Conservation (phyloP, 2,888 invertebrate genomes). For the Mimumesa dahlbomi region DNA sequence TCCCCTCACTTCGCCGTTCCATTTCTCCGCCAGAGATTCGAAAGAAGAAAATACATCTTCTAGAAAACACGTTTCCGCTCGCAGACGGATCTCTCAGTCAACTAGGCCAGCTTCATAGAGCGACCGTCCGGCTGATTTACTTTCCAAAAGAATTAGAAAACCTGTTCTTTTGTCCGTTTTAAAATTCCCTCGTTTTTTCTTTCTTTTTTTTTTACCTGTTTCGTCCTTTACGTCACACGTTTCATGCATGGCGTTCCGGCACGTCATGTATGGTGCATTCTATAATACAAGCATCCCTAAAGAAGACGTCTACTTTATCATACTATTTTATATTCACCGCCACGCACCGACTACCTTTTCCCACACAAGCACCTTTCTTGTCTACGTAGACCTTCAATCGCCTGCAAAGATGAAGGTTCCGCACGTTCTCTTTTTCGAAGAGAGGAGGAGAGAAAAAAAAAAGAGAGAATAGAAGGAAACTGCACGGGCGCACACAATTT, state of each 20-base stretch:
- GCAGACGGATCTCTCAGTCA: not conserved
- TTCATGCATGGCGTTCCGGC: not conserved
- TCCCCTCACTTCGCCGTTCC: constrained; percentile 4
- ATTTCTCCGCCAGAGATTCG: constrained; percentile 16
- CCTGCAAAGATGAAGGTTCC: constrained; percentile 7
- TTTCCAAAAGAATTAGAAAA: constrained; percentile 17
- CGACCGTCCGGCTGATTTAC: constrained; percentile 32
- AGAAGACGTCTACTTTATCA: constrained; percentile 61
- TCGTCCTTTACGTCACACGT: constrained; percentile 3
- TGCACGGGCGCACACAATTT: not conserved
- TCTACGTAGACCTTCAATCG: constrained; percentile 30
- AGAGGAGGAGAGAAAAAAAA: too few relatives aligned
- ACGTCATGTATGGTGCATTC: not conserved
- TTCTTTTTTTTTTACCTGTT: too few relatives aligned
- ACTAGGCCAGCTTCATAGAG: not conserved
- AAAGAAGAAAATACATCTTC: not conserved
- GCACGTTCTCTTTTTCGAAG: not conserved
- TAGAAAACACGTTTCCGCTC: constrained; percentile 16
- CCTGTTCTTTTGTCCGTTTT: constrained; percentile 14
- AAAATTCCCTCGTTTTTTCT: too few relatives aligned
- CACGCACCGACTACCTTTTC: constrained; percentile 61
- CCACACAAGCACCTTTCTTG: constrained; percentile 29
- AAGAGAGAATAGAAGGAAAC: too few relatives aligned
- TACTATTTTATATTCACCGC: constrained; percentile 70
- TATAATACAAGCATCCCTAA: not conserved